Conservation (phyloP, 2,113 vertebrate species). For the Sylvilagus bachmani region DNA sequence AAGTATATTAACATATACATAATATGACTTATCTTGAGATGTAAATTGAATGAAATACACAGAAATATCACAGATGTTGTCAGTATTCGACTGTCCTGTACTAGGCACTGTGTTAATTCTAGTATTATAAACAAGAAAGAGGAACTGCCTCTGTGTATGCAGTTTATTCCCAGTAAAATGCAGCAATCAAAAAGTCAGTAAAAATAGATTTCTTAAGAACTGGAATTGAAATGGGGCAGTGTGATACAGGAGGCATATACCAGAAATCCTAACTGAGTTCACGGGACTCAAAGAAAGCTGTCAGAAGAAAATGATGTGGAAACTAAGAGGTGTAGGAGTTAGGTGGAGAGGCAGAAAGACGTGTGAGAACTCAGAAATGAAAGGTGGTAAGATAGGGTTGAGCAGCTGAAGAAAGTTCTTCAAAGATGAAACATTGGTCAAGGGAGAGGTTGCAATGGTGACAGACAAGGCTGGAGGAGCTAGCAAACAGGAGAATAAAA, state of each 20-base stretch:
- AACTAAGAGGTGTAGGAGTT: neutral
- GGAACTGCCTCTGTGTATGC: neutral
- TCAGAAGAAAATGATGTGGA: neutral
- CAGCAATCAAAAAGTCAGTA: neutral
- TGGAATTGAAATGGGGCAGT: neutral
- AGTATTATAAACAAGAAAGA: neutral
- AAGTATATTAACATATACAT: slow-evolving; percentile 3
- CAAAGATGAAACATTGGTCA: neutral
- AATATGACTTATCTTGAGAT: slow-evolving; percentile 22
- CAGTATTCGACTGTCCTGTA: neutral
- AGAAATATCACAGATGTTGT: neutral
- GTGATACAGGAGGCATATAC: neutral
- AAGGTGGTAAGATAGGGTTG: neutral
- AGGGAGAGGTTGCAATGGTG: neutral
- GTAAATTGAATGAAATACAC: neutral
- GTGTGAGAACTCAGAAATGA: neutral
- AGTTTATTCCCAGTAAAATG: slow-evolving; percentile 16
- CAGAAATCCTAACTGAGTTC: neutral
- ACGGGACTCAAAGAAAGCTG: neutral
- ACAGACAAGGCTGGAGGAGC: neutral
- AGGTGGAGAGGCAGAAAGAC: neutral
- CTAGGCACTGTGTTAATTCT: neutral
- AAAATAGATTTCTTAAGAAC: neutral
- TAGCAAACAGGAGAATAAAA: neutral
- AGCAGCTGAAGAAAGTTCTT: neutral